These are phyloP conservation scores for Clostera curtula DNA, from an alignment of 2,888 invertebrate species.

Conservation along the genomic window DNA sequence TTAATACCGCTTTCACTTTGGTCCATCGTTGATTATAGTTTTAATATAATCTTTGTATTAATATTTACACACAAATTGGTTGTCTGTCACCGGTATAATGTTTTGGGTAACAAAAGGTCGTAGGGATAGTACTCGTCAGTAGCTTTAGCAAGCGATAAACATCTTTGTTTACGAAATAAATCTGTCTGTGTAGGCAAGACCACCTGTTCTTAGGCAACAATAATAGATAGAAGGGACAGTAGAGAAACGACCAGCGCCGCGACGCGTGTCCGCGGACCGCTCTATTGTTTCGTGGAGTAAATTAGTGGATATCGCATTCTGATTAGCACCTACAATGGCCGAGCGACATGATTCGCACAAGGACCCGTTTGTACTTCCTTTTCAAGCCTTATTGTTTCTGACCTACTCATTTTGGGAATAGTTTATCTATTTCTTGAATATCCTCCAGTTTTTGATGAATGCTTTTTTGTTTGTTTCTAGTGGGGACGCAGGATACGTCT, in stretches of 20 bases:
- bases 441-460: conserved; percentile 3
- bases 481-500: conserved; percentile 57
- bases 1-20: too few relatives aligned
- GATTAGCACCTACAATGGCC: conserved; percentile 34
- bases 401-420: too few relatives aligned
- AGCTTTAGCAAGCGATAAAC: too few relatives aligned
- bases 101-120: too few relatives aligned
- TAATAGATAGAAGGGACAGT: conserved; percentile 25
- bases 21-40: too few relatives aligned
- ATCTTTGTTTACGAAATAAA: conserved; percentile 15
- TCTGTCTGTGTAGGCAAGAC: conserved; percentile 13
- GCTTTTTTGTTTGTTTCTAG: conserved; percentile 35
- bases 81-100: too few relatives aligned
- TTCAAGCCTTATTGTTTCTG: background rate
- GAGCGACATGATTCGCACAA: conserved; percentile 29
- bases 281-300: conserved; percentile 40
- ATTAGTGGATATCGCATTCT: conserved; percentile 48
- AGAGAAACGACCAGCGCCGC: conserved; percentile 20
- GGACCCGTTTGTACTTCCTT: conserved; percentile 24
- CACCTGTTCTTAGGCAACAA: conserved; percentile 29
- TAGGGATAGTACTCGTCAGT: too few relatives aligned
- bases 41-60: too few relatives aligned
- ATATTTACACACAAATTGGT: too few relatives aligned
- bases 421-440: too few relatives aligned
- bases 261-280: conserved; percentile 28